Evolutionary conservation across 2,797 vertebrate species (phyloP), one percentile per base, ranked within the genome.

Genomic region (Gallinago nigripennis): DNA sequence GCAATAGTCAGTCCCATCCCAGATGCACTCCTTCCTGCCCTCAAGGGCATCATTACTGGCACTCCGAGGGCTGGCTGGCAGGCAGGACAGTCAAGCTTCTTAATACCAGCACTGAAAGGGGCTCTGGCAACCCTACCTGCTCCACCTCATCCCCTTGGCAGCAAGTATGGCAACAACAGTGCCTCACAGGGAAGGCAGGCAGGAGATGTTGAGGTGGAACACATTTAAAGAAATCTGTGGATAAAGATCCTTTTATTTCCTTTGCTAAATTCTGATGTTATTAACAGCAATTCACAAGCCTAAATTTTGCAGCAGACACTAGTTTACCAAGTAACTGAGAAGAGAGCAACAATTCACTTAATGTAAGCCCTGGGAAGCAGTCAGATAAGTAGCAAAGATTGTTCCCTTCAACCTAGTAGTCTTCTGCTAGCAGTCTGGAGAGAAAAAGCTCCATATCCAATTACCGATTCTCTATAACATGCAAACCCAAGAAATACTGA

Each of bases 261-360:
- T 75, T 86, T 85, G 35, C 24, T 46, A 46, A 88, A 21, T 61
- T 35, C 11, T 30, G 65, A 35, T 41, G 7, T 66, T 51, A 81
- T 51, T 83, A 86, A 75, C 27, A 72, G 63, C 70, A 87, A 91
- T 50, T 88, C 83, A 60, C 0, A 12, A 27, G n/a, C 60, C 61
- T 79, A 76, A 91, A 58, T 88, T 94, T 90, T 88, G 70, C 70
- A 64, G 60, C 82, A 81, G n/a, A 30, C 30, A 24, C 61, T 35
- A 68, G 28, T 50, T 94, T 63, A 82, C 39, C 51, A 43, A 69
- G 60, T 58, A 83, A 76, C 58, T 58, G 90, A 82, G 70, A 86
- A 66, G 17, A 76, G 33, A 78, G 30, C n/a, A 81, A 70, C 80
- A 94, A 88, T 91, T 91, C 93, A 75, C 41, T 84, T 88, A 88